phyloP scores from a whole-genome alignment of 23 tunicate species.

The Botrylloides violaceus region DNA sequence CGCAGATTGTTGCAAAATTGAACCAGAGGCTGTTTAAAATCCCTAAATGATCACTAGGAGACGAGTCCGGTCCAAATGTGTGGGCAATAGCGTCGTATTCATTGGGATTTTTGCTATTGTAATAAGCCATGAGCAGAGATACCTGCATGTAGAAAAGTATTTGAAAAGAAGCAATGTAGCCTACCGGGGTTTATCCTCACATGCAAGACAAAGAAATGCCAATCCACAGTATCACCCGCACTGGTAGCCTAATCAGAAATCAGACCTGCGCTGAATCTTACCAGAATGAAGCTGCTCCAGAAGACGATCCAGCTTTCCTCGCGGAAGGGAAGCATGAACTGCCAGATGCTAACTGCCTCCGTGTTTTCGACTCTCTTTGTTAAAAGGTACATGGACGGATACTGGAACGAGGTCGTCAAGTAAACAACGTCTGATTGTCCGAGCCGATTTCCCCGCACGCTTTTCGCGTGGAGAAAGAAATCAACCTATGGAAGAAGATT shows the following conservation, averaged over 20 bases:
- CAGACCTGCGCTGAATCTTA: not conserved
- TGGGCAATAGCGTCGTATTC: conserved; percentile 41
- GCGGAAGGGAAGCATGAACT: conserved; percentile 53
- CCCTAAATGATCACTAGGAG: conserved; percentile 45
- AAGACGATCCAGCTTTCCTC: conserved; percentile 37
- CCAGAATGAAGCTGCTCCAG: conserved; percentile 34
- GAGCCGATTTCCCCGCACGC: conserved; percentile 41
- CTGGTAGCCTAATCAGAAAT: too few relatives aligned
- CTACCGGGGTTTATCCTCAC: too few relatives aligned
- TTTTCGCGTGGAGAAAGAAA: conserved; percentile 53
- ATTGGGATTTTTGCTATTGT: conserved; percentile 37
- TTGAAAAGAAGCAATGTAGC: not conserved
- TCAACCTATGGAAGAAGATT: conserved; percentile 28
- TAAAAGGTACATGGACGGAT: conserved; percentile 42
- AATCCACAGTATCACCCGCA: too few relatives aligned
- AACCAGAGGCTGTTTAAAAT: conserved; percentile 51
- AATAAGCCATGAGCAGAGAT: conserved; percentile 44
- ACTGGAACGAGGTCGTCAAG: conserved; percentile 36
- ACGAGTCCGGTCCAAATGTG: conserved; percentile 47
- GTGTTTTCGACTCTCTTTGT: conserved; percentile 37
- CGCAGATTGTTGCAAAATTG: conserved; percentile 37
- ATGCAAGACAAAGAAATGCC: too few relatives aligned
- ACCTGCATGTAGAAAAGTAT: conserved; percentile 12
- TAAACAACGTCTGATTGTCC: conserved; percentile 29
- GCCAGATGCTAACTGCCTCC: conserved; percentile 50